These are phyloP conservation scores for Malthinus seriepunctatus DNA, from an alignment of 2,888 invertebrate species.

Conservation along the genomic window DNA sequence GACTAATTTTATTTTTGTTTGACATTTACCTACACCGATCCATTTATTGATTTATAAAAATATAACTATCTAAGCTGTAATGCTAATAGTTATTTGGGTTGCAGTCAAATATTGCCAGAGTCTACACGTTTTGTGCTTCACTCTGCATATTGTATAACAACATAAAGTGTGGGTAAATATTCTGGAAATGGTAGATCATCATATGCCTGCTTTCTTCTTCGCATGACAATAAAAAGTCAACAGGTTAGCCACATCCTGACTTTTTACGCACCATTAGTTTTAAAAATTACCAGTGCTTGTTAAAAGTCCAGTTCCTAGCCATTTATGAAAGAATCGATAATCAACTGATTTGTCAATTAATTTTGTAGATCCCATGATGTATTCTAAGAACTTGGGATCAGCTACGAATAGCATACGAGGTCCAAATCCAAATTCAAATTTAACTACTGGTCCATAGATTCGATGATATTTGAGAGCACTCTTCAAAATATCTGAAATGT, in stretches of 20 bases:
- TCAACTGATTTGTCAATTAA: constrained; percentile 31
- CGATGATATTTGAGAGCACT: constrained; percentile 7
- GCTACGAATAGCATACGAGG: constrained; percentile 9
- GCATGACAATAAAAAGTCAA: too few species aligned
- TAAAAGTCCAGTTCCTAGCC: constrained; percentile 38
- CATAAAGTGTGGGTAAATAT: too few species aligned
- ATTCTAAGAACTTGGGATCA: constrained; percentile 30
- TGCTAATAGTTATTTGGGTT: too few species aligned
- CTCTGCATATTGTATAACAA: too few species aligned
- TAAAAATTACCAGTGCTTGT: constrained; percentile 29
- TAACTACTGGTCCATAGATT: constrained; percentile 17
- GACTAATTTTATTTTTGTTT: too few species aligned
- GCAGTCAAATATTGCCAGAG: too few species aligned
- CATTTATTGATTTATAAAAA: too few species aligned
- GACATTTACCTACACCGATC: too few species aligned
- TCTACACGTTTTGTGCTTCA: too few species aligned
- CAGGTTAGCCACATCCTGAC: not conserved
- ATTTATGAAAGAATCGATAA: constrained; percentile 32
- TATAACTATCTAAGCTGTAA: too few species aligned
- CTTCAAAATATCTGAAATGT: constrained; percentile 9
- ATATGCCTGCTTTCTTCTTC: too few species aligned
- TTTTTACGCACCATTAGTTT: not conserved
- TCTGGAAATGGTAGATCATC: too few species aligned
- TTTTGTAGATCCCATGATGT: constrained; percentile 26
- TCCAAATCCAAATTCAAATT: constrained; percentile 13